Evolutionary conservation across 2,113 vertebrate genomes (phyloP), one percentile per base, ranked within the genome.

Genomic region (Gymnocephalus cernua): DNA sequence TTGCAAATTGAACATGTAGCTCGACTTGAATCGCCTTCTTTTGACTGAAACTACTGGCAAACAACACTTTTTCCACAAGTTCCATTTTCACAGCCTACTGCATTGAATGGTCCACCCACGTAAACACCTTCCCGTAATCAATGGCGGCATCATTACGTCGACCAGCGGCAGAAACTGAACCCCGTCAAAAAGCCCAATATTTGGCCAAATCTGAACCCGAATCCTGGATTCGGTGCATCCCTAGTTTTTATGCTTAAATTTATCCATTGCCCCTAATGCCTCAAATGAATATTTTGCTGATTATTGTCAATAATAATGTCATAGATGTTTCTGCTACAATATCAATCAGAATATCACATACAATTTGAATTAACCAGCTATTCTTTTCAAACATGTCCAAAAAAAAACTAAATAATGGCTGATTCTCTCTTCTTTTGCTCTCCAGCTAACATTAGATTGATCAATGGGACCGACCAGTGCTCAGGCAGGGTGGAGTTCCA

Each of bases 401-500:
- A 76, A 29, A 9, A 9, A 9, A 41, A 69, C 16, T 15, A 51
- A 54, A 4, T 23, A 45, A 19, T 1, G 0, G 1, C 15, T 79
- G n/a, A 47, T 50, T 41, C 23, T 79, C 11, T 45, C 18, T 11
- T 79, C 9, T 3, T 58, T 72, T 87, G 6, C 29, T 64, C 59
- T 67, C 2, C 59, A 93, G 91, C 62, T n/a, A 25, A 14, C 8
- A 85, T 89, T 35, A 83, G 92, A 75, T 74, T 93, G 35, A 58
- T 75, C 16, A 88, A 63, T 35, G 86, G 84, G 45, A 86, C 76
- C 9, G 18, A 87, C 68, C 4, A 78, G 53, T 94, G 93, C 82
- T 93, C 91, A 16, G 93, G 92, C 27, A 86, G 88, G 41, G 74
- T 94, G 65, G 86, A 93, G 84, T 18, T 91, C 21, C 1, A 29